Percentiles rank a stretch among this genome's conserved stretches.
Evolutionary conservation across 2,888 invertebrate genomes (phyloP).

Genomic region (Myathropa florea): DNA sequence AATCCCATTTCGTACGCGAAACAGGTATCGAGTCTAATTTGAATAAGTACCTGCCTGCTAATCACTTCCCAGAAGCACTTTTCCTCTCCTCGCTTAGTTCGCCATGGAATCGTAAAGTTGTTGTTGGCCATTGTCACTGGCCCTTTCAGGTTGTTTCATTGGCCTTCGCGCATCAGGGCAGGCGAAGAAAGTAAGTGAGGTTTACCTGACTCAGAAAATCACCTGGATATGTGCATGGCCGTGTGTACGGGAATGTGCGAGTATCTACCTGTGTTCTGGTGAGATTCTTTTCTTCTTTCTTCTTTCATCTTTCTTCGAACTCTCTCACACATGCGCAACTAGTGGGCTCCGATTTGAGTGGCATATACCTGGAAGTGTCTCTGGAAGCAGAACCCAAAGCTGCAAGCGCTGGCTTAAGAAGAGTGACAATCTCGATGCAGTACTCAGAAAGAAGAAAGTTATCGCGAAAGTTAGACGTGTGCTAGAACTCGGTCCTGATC

Average conservation of each 20-base stretch:
- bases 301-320: neutral
- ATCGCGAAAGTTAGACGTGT: constrained; percentile 77
- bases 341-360: constrained; percentile 17
- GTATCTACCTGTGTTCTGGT: constrained; percentile 9
- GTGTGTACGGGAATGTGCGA: neutral
- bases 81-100: constrained; percentile 2
- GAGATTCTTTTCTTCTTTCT: constrained; percentile 43
- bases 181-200: constrained; percentile 65
- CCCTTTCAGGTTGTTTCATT: constrained; percentile 22
- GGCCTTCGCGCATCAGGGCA: constrained; percentile 11
- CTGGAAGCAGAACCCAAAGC: constrained; percentile 56
- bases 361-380: constrained; percentile 15
- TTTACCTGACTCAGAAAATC: constrained; percentile 58
- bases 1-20: neutral
- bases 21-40: constrained; percentile 21
- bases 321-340: constrained; percentile 1
- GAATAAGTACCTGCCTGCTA: constrained; percentile 8
- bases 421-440: constrained; percentile 75
- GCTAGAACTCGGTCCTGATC: constrained; percentile 48
- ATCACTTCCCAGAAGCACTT: constrained; percentile 8
- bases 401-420: constrained; percentile 76
- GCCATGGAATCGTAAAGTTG: constrained; percentile 13
- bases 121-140: neutral
- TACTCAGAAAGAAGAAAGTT: constrained; percentile 80
- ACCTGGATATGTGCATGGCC: constrained; percentile 26